A percentile compares a stretch with the other conserved stretches of the same genome.
Conservation (phyloP, 2,113 vertebrate species). For the Suricata suricatta region DNA sequence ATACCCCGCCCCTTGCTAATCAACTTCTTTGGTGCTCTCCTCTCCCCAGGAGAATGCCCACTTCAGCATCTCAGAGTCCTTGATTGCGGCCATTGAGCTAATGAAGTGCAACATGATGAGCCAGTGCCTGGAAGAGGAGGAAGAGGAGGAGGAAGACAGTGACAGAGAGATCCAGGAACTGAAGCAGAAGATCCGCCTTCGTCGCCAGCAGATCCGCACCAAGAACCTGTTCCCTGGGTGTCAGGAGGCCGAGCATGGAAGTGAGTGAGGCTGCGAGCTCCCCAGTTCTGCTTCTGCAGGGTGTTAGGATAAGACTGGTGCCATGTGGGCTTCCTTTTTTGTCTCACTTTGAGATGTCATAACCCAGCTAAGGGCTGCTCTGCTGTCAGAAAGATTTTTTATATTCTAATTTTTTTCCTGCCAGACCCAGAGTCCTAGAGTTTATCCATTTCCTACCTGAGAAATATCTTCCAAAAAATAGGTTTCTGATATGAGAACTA, state of each 20-base stretch:
- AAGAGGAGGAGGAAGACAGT: conserved; percentile 89
- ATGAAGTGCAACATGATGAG: conserved; percentile 98
- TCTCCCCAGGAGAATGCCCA: conserved; percentile 95
- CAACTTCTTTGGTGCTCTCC: not conserved
- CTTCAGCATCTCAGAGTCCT: conserved; percentile 98
- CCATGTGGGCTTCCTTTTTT: not conserved
- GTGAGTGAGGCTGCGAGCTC: conserved; percentile 78
- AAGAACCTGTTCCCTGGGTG: conserved; percentile 84
- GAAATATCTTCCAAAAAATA: conserved; percentile 20
- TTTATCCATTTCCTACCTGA: not conserved
- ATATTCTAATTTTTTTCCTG: not conserved
- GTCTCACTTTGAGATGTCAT: not conserved
- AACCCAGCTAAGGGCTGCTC: not conserved
- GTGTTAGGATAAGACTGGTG: not conserved
- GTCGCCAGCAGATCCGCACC: conserved; percentile 94
- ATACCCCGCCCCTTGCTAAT: not conserved
- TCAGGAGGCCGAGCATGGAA: conserved; percentile 83
- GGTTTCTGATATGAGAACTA: not conserved
- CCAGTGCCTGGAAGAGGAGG: conserved; percentile 90
- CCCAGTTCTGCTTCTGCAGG: not conserved
- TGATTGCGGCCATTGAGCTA: conserved; percentile 98
- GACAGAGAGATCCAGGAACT: conserved; percentile 97
- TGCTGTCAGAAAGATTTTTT: not conserved
- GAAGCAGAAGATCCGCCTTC: conserved; percentile 96
- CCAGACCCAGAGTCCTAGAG: not conserved